Evolutionary conservation across 2,113 vertebrate genomes (phyloP).

Genomic region (Crotalus helleri): DNA sequence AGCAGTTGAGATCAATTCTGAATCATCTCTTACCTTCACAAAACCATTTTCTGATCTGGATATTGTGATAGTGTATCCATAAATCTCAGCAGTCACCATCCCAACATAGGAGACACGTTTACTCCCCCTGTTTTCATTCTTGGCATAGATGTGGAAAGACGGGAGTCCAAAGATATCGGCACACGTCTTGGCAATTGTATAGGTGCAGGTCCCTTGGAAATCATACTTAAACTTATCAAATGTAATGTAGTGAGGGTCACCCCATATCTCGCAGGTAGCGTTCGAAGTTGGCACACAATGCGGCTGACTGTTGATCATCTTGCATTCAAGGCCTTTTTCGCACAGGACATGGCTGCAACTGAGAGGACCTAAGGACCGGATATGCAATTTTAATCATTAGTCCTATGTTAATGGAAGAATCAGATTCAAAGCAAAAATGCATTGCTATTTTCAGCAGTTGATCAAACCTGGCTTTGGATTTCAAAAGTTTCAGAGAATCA

Average conservation of each 20-base stretch:
- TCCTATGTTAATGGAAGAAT: not conserved
- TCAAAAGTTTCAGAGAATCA: not conserved
- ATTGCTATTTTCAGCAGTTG: not conserved
- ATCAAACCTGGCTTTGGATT: not conserved
- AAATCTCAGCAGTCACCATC: not conserved
- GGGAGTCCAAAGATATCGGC: not conserved
- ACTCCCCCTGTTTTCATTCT: not conserved
- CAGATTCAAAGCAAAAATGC: not conserved
- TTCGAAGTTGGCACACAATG: not conserved
- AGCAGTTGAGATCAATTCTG: not conserved
- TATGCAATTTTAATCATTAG: not conserved
- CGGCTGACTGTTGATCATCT: not conserved
- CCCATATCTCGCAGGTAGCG: not conserved
- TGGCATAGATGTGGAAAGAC: not conserved
- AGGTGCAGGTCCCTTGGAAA: conserved; percentile 11
- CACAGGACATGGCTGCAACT: not conserved
- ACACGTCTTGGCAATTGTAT: not conserved
- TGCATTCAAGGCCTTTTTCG: not conserved
- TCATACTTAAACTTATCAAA: not conserved
- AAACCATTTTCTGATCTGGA: not conserved
- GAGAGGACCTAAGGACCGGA: not conserved
- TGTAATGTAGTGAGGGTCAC: not conserved
- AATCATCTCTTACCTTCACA: not conserved
- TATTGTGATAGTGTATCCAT: not conserved
- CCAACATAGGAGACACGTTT: not conserved